Evolutionary conservation across 2,888 invertebrate genomes (phyloP).

Genomic region (Coremacera marginata): DNA sequence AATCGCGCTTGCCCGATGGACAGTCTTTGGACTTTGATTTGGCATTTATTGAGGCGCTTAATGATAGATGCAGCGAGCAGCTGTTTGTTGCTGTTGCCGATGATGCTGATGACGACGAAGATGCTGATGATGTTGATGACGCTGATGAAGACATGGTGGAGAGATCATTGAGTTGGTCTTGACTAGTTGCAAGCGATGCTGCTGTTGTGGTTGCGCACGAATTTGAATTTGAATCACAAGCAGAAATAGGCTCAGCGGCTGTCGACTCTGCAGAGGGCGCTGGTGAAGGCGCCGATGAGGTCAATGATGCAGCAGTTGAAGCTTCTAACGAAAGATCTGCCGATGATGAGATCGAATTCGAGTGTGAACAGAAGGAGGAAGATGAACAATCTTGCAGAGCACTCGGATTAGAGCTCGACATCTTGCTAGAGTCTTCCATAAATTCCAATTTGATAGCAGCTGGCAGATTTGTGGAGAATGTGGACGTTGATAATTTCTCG

Average conservation of each 20-base stretch:
- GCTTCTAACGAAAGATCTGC: constrained; percentile 66
- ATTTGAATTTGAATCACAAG: constrained; percentile 46
- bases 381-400: constrained; percentile 52
- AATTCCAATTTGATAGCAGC: constrained; percentile 54
- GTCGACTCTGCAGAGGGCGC: constrained; percentile 48
- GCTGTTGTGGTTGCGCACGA: constrained; percentile 37
- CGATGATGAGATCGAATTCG: constrained; percentile 57
- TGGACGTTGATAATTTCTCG: constrained; percentile 45
- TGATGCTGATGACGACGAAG: constrained; percentile 35
- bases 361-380: constrained; percentile 58
- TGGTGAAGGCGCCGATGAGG: constrained; percentile 66
- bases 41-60: constrained; percentile 20
- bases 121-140: constrained; percentile 42
- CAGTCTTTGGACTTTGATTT: constrained; percentile 40
- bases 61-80: constrained; percentile 19
- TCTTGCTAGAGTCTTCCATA: constrained; percentile 48
- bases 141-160: constrained; percentile 34
- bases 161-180: constrained; percentile 34
- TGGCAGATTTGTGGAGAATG: constrained; percentile 48
- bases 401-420: constrained; percentile 30
- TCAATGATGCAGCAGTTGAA: constrained; percentile 68
- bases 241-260: constrained; percentile 45
- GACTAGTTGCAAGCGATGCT: constrained; percentile 42
- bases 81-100: constrained; percentile 1
- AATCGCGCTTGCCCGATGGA: constrained; percentile 55